Conservation (phyloP, 2,113 vertebrate species). For the Rhegmatorhina hoffmannsi region DNA sequence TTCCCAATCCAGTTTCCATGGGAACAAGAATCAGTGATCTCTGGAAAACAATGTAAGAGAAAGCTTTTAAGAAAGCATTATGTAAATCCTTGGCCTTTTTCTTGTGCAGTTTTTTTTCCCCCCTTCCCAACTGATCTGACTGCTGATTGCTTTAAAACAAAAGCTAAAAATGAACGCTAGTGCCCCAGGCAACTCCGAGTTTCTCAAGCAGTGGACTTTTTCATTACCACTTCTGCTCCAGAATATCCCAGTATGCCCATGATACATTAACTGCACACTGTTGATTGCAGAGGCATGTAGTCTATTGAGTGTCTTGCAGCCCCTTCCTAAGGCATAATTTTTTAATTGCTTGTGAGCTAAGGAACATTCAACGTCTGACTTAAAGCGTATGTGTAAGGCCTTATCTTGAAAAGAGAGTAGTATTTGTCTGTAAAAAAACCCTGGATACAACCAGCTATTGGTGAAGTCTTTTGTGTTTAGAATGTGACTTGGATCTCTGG, state of each 20-base stretch:
- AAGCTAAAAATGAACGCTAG: neutral
- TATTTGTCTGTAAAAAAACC: neutral
- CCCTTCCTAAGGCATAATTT: neutral
- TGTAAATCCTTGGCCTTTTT: slow-evolving; percentile 39
- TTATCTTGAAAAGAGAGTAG: neutral
- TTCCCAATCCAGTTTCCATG: slow-evolving; percentile 64
- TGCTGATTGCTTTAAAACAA: slow-evolving; percentile 39
- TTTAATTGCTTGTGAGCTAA: neutral
- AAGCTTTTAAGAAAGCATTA: slow-evolving; percentile 53
- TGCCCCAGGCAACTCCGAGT: neutral
- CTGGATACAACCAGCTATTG: neutral
- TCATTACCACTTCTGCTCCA: neutral
- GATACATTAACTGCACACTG: neutral
- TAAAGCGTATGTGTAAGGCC: neutral
- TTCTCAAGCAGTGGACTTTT: neutral
- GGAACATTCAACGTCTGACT: neutral
- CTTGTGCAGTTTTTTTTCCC: neutral
- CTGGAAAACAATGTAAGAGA: slow-evolving; percentile 44
- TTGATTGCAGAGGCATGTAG: neutral
- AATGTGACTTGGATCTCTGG: neutral
- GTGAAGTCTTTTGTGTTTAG: neutral
- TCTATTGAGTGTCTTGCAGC: neutral
- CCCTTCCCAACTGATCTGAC: neutral
- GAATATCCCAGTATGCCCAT: neutral
- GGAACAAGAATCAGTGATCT: slow-evolving; percentile 45